Evolutionary conservation across 2,888 invertebrate species (phyloP), one percentile per base, ranked within the genome.

Genomic region (Archips crataeganus): DNA sequence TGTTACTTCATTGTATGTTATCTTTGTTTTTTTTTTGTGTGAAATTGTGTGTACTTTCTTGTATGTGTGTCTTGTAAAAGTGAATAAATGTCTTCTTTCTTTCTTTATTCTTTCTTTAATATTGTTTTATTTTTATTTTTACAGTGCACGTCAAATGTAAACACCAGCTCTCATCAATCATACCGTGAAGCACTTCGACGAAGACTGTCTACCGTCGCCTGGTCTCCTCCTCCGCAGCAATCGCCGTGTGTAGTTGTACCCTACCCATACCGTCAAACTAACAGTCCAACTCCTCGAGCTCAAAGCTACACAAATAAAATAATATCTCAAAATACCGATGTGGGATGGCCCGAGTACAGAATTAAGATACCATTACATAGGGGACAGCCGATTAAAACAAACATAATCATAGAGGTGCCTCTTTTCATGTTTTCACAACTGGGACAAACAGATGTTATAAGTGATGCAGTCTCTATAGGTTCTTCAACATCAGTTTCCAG

Each of bases 321-420:
- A 45, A 45, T 45, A 10, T 9, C 62, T 11, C 5, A 11, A 32
- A 23, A 11, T 2, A 47, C 6, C 3, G 49, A 9, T 1, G 45
- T 13, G 3, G 13, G 32, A 11, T 34, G 34, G n/a, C 47, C 64
- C 47, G 49, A 54, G 34, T 66, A 54, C 54, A 66, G 36, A 39
- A 9, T 66, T 66, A 66, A 15, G 3, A 4, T 66, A 10, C 54
- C 65, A 15, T 36, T 54, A 11, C 15, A 11, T 34, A 51, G 13
- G 39, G 39, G 15, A 10, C 36, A 39, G 3, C 65, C 65, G 0
- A 34, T 54, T 15, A 54, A 66, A 66, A 54, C 54, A 2, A 66
- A 66, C 13, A 54, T 66, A 39, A 51, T 54, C 15, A 36, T 54
- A 36, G 65, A 66, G 6, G 11, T 66, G 23, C 65, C 65, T 54